phyloP scores from a whole-genome alignment of 2,797 vertebrate species.

The Eleutherodactylus coqui region DNA sequence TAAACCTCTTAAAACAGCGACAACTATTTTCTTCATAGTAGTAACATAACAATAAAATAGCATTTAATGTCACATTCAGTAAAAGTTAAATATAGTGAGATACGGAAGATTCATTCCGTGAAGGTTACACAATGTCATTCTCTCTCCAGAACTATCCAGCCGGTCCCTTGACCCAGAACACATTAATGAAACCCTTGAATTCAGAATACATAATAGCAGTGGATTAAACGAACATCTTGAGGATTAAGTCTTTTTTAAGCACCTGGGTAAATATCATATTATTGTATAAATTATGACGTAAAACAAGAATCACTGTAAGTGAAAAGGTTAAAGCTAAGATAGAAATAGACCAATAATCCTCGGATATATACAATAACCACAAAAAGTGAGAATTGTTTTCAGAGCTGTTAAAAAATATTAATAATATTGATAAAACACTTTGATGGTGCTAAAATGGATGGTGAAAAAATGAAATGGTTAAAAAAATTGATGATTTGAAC shows the following conservation, averaged over 20 bases:
- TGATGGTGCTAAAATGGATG: conserved; percentile 52
- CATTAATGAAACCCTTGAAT: conserved; percentile 27
- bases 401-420: conserved; percentile 5
- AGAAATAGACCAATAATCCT: conserved; percentile 68
- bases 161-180: not conserved
- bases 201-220: conserved; percentile 17
- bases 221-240: conserved; percentile 69
- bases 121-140: not conserved
- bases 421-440: conserved; percentile 27
- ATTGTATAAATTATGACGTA: not conserved
- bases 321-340: conserved; percentile 71
- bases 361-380: conserved; percentile 65
- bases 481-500: conserved; percentile 35
- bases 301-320: conserved; percentile 46
- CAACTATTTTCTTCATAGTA: not conserved
- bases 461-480: conserved; percentile 46
- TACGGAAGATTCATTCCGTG: not conserved
- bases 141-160: not conserved
- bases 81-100: not conserved
- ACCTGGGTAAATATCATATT: conserved; percentile 28
- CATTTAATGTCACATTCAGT: not conserved
- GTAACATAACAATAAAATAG: not conserved
- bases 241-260: conserved; percentile 25
- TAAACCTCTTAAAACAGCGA: not conserved
- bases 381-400: conserved; percentile 24